Percentiles rank a stretch among this genome's conserved stretches.
Evolutionary conservation across 2,113 vertebrate species (phyloP).

Genomic region (Atherinomorus stipes): DNA sequence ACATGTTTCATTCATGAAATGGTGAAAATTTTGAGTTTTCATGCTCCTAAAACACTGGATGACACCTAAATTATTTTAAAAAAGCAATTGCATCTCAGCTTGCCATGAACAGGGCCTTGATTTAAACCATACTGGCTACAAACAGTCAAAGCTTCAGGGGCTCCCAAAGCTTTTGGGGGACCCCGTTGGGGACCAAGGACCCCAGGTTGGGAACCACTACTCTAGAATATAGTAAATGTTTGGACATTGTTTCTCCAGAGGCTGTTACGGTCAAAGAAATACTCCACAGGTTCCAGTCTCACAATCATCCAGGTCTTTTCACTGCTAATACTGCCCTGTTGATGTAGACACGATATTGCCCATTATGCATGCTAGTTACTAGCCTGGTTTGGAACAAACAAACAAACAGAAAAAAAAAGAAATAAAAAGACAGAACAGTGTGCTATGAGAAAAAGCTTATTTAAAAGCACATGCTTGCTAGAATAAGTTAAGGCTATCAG

Average conservation of each 20-base stretch:
- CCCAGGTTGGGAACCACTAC: too few relatives aligned
- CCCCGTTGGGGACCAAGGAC: too few relatives aligned
- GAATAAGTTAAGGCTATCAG: slow-evolving; percentile 46
- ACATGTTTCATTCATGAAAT: too few relatives aligned
- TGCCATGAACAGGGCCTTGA: too few relatives aligned
- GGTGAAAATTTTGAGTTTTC: too few relatives aligned
- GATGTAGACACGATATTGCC: slow-evolving; percentile 66
- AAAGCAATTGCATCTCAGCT: too few relatives aligned
- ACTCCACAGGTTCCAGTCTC: slow-evolving; percentile 27
- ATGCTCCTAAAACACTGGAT: too few relatives aligned
- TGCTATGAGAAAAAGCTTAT: slow-evolving; percentile 19
- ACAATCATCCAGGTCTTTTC: slow-evolving; percentile 64
- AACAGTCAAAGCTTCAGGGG: too few relatives aligned
- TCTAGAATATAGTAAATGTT: slow-evolving; percentile 8
- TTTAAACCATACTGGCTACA: too few relatives aligned
- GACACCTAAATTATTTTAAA: too few relatives aligned
- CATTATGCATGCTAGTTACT: slow-evolving; percentile 71
- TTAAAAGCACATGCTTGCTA: slow-evolving; percentile 48
- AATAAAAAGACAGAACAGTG: slow-evolving; percentile 8
- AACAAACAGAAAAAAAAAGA: slow-evolving; percentile 10
- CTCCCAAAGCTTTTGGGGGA: too few relatives aligned
- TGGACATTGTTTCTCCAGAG: slow-evolving; percentile 35
- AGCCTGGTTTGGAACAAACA: slow-evolving; percentile 38
- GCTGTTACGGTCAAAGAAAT: slow-evolving; percentile 15
- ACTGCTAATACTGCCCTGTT: slow-evolving; percentile 74